A percentile compares a stretch with the other conserved stretches of the same genome.
Conservation (phyloP, 2,113 vertebrate species). For the Otocyon megalotis region DNA sequence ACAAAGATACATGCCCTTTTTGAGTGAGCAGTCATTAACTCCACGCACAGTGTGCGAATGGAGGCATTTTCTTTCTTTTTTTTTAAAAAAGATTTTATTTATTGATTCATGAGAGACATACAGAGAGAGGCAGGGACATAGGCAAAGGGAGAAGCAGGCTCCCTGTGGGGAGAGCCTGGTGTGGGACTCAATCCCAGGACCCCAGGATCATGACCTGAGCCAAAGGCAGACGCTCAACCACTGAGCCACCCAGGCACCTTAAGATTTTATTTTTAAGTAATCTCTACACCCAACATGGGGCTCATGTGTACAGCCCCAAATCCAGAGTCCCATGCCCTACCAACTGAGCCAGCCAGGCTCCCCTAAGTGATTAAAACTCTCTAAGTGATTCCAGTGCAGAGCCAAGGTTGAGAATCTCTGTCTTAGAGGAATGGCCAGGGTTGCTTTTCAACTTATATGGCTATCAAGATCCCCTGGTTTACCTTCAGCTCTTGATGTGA, state of each 20-base stretch:
- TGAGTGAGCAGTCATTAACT: neutral
- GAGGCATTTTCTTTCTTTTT: neutral
- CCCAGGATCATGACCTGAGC: too few species aligned
- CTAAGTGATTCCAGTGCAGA: neutral
- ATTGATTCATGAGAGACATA: too few species aligned
- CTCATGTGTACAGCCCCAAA: neutral
- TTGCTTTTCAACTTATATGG: neutral
- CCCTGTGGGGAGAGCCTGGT: too few species aligned
- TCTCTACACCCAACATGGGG: neutral
- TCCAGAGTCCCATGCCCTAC: neutral
- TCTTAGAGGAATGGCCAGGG: neutral
- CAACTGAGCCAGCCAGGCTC: neutral
- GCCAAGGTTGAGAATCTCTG: neutral
- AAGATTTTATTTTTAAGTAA: neutral
- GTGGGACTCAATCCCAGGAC: too few species aligned
- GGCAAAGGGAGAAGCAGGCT: too few species aligned
- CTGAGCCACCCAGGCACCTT: too few species aligned
- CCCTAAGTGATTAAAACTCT: neutral
- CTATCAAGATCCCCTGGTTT: neutral
- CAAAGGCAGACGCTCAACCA: too few species aligned
- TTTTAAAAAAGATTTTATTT: neutral
- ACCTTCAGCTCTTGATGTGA: neutral
- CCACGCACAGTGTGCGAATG: neutral
- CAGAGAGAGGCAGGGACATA: too few species aligned
- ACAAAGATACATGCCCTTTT: neutral